These are phyloP conservation scores for Microcebus murinus DNA, from an alignment of 2,113 vertebrate genomes.

Conservation along the genomic window DNA sequence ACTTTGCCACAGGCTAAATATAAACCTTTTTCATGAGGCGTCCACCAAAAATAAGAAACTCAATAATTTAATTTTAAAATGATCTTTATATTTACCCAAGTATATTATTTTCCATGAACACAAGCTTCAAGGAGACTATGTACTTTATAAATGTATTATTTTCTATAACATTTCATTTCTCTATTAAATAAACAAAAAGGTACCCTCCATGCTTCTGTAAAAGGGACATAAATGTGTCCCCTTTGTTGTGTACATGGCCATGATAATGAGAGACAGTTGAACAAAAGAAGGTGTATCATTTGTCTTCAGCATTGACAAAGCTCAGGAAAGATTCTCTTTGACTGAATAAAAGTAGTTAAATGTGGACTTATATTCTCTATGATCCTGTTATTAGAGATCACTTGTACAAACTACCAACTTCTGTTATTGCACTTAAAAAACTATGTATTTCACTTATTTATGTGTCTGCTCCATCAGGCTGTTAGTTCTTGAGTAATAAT, in stretches of 20 bases:
- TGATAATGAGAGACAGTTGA: neutral
- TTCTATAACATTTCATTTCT: neutral
- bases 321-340: neutral
- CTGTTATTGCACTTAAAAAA: neutral
- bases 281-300: neutral
- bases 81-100: constrained; percentile 12
- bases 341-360: neutral
- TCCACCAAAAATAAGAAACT: constrained; percentile 42
- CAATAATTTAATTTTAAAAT: constrained; percentile 31
- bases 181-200: neutral
- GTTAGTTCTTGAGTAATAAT: neutral
- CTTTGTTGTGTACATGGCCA: neutral
- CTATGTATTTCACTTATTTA: neutral
- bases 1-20: constrained; percentile 18
- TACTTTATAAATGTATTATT: neutral
- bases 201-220: neutral
- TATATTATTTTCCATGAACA: constrained; percentile 1
- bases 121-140: neutral
- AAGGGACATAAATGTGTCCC: neutral
- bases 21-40: constrained; percentile 12
- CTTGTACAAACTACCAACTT: neutral
- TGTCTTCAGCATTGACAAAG: neutral
- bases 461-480: neutral
- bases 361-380: neutral
- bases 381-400: neutral